Evolutionary conservation across 2,797 vertebrate species (phyloP).

Genomic region (Dromococcyx pavoninus): DNA sequence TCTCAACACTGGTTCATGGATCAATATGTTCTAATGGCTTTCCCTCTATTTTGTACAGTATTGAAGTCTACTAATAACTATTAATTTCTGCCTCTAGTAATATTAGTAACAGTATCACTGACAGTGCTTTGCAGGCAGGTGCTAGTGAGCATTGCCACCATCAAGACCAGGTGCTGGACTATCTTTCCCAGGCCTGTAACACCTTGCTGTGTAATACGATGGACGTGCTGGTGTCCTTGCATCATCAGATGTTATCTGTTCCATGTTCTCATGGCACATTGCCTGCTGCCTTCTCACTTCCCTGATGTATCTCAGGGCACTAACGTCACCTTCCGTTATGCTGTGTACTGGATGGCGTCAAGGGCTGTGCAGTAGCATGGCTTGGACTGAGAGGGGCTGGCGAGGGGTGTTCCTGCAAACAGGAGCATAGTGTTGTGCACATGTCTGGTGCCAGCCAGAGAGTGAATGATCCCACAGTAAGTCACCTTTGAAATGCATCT

Average conservation of each 20-base stretch:
- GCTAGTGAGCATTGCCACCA: background rate
- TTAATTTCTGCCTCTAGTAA: background rate
- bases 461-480: background rate
- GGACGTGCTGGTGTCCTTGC: background rate
- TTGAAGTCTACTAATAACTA: background rate
- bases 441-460: background rate
- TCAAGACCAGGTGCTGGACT: background rate
- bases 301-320: too few species aligned
- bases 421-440: background rate
- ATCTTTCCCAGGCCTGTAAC: background rate
- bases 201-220: accelerated
- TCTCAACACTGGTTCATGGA: background rate
- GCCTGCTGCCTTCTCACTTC: background rate
- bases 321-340: background rate
- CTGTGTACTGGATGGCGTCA: accelerated
- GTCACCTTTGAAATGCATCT: background rate
- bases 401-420: background rate
- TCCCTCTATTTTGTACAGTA: background rate
- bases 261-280: background rate
- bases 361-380: background rate
- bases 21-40: background rate
- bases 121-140: background rate
- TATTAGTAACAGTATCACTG: background rate
- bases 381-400: background rate
- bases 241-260: background rate